Percentiles rank a stretch among this genome's conserved stretches.
phyloP scores from a whole-genome alignment of 2,797 vertebrate species.

The Mus minutoides region DNA sequence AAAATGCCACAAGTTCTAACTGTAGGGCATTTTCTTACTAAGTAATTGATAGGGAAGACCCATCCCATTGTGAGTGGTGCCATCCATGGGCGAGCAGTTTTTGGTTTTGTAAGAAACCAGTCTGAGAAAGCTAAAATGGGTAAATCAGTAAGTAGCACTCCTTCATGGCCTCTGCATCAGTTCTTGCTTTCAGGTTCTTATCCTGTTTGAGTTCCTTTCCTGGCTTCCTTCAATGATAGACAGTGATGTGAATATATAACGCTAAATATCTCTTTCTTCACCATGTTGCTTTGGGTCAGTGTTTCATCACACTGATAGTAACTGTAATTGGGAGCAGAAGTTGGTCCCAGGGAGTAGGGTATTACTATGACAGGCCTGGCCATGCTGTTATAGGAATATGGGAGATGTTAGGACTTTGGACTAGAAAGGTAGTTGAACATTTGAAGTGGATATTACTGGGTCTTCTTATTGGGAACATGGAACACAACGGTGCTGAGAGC shows the following conservation, averaged over 20 bases:
- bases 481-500: background rate
- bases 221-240: background rate
- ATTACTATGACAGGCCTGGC: background rate
- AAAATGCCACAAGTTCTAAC: background rate
- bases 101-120: background rate
- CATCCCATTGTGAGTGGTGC: background rate
- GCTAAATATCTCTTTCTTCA: background rate
- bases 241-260: background rate
- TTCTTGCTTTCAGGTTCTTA: background rate
- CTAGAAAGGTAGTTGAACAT: background rate
- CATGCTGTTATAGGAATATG: too few species aligned
- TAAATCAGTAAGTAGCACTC: background rate
- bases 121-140: background rate
- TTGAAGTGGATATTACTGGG: background rate
- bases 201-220: background rate
- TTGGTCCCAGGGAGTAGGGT: too few species aligned
- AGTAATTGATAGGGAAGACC: background rate
- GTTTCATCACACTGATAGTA: background rate
- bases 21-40: background rate
- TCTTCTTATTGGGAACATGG: too few species aligned
- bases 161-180: background rate
- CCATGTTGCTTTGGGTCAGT: background rate
- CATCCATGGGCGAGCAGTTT: too few species aligned
- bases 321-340: background rate
- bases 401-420: background rate